A percentile compares a stretch with the other conserved stretches of the same genome.
Evolutionary conservation across 2,888 invertebrate species (phyloP).

Genomic region (Nemotelus nigrinus): DNA sequence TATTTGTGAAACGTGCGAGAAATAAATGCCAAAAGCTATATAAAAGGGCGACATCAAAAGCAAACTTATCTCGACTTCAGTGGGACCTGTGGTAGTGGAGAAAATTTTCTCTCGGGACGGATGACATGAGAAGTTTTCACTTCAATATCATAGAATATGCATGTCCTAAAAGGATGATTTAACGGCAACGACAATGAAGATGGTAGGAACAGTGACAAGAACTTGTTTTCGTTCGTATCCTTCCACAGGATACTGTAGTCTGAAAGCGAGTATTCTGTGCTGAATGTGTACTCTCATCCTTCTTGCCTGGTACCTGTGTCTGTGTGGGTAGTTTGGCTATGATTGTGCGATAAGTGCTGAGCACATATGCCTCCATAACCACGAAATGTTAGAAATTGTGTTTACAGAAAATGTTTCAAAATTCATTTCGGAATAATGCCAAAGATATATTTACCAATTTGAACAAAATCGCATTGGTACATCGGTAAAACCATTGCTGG

Average conservation of each 20-base stretch:
- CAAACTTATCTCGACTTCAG: conserved; percentile 2
- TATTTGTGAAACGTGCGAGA: not conserved
- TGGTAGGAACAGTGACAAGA: not conserved
- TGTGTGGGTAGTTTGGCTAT: too few relatives aligned
- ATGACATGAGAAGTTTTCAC: not conserved
- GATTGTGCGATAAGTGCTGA: too few relatives aligned
- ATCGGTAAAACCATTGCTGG: too few relatives aligned
- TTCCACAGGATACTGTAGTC: not conserved
- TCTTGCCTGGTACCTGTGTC: not conserved
- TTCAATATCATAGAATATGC: conserved; percentile 26
- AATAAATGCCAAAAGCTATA: not conserved
- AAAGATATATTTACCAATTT: too few relatives aligned
- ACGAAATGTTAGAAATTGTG: too few relatives aligned
- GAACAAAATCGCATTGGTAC: too few relatives aligned
- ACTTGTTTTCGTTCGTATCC: conserved; percentile 5
- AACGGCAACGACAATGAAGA: not conserved
- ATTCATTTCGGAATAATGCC: too few relatives aligned
- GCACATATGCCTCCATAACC: too few relatives aligned
- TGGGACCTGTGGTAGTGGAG: not conserved
- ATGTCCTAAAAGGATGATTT: conserved; percentile 20
- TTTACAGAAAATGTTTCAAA: too few relatives aligned
- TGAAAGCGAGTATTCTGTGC: not conserved
- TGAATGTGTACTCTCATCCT: not conserved
- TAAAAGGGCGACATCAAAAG: not conserved
- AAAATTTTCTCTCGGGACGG: not conserved